Percentiles rank a stretch among this genome's conserved stretches.
These are phyloP conservation scores for Calephelis virginiensis DNA, from an alignment of 1,140 invertebrate genomes.

Conservation along the genomic window DNA sequence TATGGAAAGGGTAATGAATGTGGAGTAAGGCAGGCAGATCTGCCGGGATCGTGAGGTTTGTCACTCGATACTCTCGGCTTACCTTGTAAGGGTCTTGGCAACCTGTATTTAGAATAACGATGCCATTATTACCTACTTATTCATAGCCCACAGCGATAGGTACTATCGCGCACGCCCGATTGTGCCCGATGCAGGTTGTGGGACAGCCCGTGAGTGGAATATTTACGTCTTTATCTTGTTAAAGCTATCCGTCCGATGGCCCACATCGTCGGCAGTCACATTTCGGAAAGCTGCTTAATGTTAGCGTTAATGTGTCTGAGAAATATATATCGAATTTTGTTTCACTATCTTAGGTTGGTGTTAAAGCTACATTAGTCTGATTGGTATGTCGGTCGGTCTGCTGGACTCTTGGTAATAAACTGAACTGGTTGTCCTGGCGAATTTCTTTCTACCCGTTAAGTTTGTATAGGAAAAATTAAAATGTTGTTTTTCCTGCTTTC, in stretches of 20 bases:
- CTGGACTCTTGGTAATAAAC: no score
- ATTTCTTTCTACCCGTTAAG: no score
- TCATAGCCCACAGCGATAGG: not conserved
- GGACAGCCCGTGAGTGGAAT: constrained; percentile 4
- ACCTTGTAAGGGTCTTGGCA: no score
- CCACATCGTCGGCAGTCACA: not conserved
- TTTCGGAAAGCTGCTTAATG: not conserved
- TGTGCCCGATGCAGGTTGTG: constrained; percentile 8
- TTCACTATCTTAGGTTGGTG: not conserved
- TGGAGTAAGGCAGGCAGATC: no score
- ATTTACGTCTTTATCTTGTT: constrained; percentile 2
- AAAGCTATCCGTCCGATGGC: not conserved
- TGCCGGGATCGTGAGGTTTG: no score
- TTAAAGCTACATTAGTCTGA: no score
- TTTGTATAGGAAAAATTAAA: no score
- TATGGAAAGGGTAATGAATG: no score
- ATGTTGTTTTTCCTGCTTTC: no score
- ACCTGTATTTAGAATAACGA: not conserved
- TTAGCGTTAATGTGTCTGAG: not conserved
- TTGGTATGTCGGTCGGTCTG: no score
- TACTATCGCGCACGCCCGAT: not conserved
- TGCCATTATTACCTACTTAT: constrained; percentile 6
- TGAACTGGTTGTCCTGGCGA: no score
- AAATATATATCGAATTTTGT: not conserved
- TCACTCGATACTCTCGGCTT: no score